These are phyloP conservation scores for Drosophila nikananu DNA, from an alignment of 1,140 invertebrate species.

Conservation along the genomic window DNA sequence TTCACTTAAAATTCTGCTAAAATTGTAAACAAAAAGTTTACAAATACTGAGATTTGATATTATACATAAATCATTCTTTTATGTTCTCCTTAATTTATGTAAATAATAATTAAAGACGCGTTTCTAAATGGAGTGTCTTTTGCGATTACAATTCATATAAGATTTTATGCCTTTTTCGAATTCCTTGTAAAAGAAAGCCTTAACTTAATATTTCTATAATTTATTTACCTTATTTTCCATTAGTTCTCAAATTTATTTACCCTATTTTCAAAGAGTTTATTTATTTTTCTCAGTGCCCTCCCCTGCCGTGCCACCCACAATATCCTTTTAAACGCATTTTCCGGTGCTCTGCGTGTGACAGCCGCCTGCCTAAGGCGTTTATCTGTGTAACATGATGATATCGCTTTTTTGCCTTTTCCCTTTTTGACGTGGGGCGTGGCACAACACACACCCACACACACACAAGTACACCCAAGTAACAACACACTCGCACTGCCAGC, in stretches of 20 bases:
- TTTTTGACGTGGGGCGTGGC: constrained; percentile 39
- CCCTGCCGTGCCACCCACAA: constrained; percentile 9
- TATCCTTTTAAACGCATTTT: constrained; percentile 62
- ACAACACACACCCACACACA: constrained; percentile 49
- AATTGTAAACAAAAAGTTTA: not conserved
- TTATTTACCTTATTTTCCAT: not conserved
- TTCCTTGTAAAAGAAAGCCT: not conserved
- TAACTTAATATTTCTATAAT: not conserved
- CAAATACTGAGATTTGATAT: not conserved
- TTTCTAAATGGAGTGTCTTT: too few relatives aligned
- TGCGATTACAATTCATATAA: not conserved
- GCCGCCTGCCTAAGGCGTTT: constrained; percentile 74
- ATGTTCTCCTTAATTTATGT: not conserved
- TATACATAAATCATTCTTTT: not conserved
- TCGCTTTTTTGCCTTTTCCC: constrained; percentile 40
- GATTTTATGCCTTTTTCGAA: not conserved
- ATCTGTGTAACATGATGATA: constrained; percentile 77
- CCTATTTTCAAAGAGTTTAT: too few relatives aligned
- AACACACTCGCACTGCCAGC: constrained; percentile 29
- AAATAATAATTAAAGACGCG: too few relatives aligned
- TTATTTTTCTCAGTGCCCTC: constrained; percentile 6
- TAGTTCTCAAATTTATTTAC: not conserved
- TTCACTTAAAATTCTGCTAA: too few relatives aligned
- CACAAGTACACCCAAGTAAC: constrained; percentile 14
- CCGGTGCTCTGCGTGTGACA: constrained; percentile 63